A percentile compares a stretch with the other conserved stretches of the same genome.
phyloP scores from a whole-genome alignment of 2,113 vertebrate species.

The Microcebus lehilahytsara region DNA sequence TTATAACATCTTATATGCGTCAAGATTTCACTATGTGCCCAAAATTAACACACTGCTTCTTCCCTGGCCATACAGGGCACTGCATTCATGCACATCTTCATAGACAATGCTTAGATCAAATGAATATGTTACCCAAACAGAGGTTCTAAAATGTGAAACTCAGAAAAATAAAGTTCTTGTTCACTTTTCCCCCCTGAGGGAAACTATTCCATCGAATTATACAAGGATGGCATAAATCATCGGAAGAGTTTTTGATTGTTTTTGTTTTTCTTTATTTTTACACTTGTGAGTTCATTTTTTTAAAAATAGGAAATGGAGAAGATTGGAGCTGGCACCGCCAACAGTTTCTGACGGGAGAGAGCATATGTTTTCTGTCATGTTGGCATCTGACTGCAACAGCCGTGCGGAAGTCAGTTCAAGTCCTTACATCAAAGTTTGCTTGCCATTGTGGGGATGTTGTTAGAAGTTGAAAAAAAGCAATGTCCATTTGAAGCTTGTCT shows the following conservation, averaged over 20 bases:
- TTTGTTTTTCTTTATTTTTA: slow-evolving; percentile 22
- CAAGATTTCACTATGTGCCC: background rate
- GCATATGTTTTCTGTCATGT: background rate
- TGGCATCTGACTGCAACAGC: slow-evolving; percentile 48
- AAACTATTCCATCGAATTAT: background rate
- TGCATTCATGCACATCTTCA: background rate
- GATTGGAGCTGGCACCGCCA: background rate
- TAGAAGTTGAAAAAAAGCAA: slow-evolving; percentile 82
- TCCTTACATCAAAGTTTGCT: slow-evolving; percentile 83
- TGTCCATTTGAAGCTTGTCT: slow-evolving; percentile 95
- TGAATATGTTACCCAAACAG: background rate
- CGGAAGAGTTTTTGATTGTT: background rate
- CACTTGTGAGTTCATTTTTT: background rate
- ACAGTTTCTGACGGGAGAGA: background rate
- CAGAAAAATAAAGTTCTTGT: slow-evolving; percentile 14
- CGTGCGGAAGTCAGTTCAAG: slow-evolving; percentile 30
- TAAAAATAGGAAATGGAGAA: background rate
- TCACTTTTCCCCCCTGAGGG: fast-evolving
- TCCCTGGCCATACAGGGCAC: background rate
- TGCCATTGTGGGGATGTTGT: slow-evolving; percentile 76
- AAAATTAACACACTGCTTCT: background rate
- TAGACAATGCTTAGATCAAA: background rate
- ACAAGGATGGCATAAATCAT: background rate
- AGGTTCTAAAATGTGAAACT: background rate
- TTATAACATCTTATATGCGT: background rate